Evolutionary conservation across 2,797 vertebrate species (phyloP), one percentile per base, ranked within the genome.

Genomic region (Amblyopsis hoosieri): DNA sequence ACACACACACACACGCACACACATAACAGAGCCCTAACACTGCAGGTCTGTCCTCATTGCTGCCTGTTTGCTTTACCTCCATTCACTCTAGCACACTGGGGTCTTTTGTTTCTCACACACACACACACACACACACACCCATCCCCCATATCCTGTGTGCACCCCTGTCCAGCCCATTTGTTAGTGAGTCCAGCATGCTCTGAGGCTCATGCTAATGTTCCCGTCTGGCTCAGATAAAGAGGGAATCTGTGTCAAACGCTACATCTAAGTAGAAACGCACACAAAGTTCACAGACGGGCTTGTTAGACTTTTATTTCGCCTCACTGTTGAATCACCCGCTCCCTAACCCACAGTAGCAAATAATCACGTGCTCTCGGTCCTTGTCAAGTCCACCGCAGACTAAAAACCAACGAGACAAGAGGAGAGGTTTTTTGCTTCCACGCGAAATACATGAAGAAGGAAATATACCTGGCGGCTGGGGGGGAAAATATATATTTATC

Each of bases 31-130:
- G 81, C 90, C 90, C 85, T 86, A 89, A 92, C 91, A 93, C 87
- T 89, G 89, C 91, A 92, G 89, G 93, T 91, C 83, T 93, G 93
- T 94, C 92, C 81, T 93, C 91, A 93, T 88, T 81, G 79, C 83
- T 88, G 87, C 91, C 91, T 95, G 93, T 95, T 95, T 94, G 93
- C 92, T 94, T 92, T 95, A 94, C 94, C 92, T 94, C 93, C 92
- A 94, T 91, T 92, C 87, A 90, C 86, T 92, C 91, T 85, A 90
- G 90, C 91, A 94, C 90, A 94, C 92, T 95, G 90, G 91, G 91
- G 92, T 84, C 90, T 91, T 93, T 95, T 95, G 94, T 95, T 93
- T 86, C 74, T 45, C 46, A 42, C 47, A 45, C 57, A 33, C 65
- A 67, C 63, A 71, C 77, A 71, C 71, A 79, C 77, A 60, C 66